A percentile compares a stretch with the other conserved stretches of the same genome.
phyloP scores from a whole-genome alignment of 2,797 vertebrate genomes.

The Choloepus didactylus region DNA sequence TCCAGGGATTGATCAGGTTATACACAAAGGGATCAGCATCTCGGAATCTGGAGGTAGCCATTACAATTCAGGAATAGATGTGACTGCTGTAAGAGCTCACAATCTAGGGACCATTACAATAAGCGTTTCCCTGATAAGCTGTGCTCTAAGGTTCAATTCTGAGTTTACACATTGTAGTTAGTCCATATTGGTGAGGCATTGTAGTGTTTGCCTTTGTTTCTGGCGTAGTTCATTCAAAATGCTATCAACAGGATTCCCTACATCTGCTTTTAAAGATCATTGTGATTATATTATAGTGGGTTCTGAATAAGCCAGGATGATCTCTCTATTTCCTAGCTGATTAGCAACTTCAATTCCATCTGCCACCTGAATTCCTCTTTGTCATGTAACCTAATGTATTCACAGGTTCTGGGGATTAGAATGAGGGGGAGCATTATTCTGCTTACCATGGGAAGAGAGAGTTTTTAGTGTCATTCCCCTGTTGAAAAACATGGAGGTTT shows the following conservation, averaged over 20 bases:
- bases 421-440: background rate
- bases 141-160: no score
- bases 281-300: background rate
- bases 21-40: no score
- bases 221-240: no score
- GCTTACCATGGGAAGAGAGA: background rate
- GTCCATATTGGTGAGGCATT: no score
- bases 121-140: no score
- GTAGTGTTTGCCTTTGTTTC: no score
- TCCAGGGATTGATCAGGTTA: no score
- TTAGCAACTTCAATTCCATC: constrained; percentile 11
- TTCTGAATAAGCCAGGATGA: background rate
- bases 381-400: background rate
- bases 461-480: constrained; percentile 8
- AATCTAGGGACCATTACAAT: no score
- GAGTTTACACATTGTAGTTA: no score
- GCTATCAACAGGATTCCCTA: background rate
- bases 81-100: no score
- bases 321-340: background rate
- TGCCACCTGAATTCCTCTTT: background rate
- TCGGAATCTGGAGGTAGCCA: no score
- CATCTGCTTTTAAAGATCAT: background rate
- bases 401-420: background rate
- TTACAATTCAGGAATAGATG: no score
- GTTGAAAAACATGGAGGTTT: constrained; percentile 22